phyloP scores from a whole-genome alignment of 2,888 invertebrate species.

The Pseudolycoriella hygida region DNA sequence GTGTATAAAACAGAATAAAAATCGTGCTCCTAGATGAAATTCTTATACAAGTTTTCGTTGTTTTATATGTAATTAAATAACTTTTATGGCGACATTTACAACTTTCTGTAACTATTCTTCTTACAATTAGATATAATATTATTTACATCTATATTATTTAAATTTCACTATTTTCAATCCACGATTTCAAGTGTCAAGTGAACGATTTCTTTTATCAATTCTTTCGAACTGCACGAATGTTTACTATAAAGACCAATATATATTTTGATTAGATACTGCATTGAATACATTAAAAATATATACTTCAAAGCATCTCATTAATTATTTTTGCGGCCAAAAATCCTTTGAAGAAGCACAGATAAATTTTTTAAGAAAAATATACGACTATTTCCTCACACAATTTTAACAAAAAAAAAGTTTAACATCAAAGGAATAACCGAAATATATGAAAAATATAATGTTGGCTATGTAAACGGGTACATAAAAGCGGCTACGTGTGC shows the following conservation, averaged over 20 bases:
- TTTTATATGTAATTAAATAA: neutral
- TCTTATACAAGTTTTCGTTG: neutral
- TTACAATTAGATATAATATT: too few species aligned
- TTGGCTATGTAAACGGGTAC: neutral
- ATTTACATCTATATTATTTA: too few species aligned
- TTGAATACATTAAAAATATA: neutral
- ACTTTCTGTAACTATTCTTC: too few species aligned
- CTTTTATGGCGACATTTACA: neutral
- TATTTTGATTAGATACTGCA: neutral
- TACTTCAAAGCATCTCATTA: conserved; percentile 2
- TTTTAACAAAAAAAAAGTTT: neutral
- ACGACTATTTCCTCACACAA: neutral
- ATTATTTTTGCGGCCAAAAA: conserved; percentile 1
- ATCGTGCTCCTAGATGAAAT: neutral
- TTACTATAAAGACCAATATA: neutral
- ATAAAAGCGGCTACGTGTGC: too few species aligned
- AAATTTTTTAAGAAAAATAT: conserved; percentile 1
- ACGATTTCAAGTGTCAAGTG: neutral
- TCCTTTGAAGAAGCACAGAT: conserved; percentile 3
- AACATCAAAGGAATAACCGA: conserved; percentile 3
- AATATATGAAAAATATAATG: neutral
- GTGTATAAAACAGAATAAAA: neutral
- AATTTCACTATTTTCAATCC: too few species aligned
- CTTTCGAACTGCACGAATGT: neutral
- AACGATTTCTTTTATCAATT: neutral